Evolutionary conservation across 2,888 invertebrate genomes (phyloP).

Genomic region (Rotaria magnacalcarata): DNA sequence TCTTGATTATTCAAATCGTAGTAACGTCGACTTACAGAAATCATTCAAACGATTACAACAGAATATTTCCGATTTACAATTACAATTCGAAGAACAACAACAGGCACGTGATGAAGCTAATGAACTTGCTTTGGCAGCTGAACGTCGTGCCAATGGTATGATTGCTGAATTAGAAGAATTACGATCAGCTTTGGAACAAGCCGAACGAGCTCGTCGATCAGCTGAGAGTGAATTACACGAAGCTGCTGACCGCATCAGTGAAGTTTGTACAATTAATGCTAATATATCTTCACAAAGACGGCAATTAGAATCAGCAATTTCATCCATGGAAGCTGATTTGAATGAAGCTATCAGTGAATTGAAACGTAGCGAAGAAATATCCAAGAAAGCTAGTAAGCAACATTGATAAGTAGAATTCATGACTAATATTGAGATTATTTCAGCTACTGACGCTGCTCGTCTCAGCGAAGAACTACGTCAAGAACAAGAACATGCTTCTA

Average conservation of each 20-base stretch:
- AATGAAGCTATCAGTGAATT: constrained; percentile 97
- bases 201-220: constrained; percentile 93
- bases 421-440: too few species aligned
- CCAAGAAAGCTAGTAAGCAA: constrained; percentile 54
- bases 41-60: constrained; percentile 97
- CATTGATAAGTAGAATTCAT: too few species aligned
- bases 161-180: constrained; percentile 97
- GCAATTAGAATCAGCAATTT: constrained; percentile 95
- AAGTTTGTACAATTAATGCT: constrained; percentile 84
- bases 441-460: constrained; percentile 73
- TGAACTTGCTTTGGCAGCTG: constrained; percentile 92
- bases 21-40: constrained; percentile 96
- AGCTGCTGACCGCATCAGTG: constrained; percentile 95
- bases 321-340: constrained; percentile 93
- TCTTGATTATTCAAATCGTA: constrained; percentile 96
- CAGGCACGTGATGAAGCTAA: constrained; percentile 92
- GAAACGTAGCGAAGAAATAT: constrained; percentile 85
- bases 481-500: constrained; percentile 96
- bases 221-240: constrained; percentile 95
- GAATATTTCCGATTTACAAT: constrained; percentile 89
- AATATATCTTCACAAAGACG: constrained; percentile 94
- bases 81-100: constrained; percentile 93
- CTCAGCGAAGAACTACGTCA: constrained; percentile 96
- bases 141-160: constrained; percentile 90
- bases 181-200: constrained; percentile 74